A percentile compares a stretch with the other conserved stretches of the same genome.
Conservation (phyloP, 1,140 invertebrate genomes). For the Philopotamus ludificatus region DNA sequence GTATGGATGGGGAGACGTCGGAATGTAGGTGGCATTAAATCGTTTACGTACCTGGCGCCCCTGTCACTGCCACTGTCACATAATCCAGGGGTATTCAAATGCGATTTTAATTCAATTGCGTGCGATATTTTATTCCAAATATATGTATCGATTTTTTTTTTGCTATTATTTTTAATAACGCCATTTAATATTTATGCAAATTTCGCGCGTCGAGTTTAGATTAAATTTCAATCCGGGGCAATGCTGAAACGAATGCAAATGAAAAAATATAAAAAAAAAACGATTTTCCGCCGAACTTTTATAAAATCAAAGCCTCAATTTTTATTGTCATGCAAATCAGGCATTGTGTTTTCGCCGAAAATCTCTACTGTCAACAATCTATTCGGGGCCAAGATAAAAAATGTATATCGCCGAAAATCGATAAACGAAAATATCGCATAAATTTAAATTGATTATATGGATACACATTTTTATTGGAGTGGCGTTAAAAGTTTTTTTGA, state of each 20-base stretch:
- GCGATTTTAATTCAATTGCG: no score
- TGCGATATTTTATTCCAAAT: no score
- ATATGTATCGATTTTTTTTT: no score
- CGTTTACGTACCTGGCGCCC: no score
- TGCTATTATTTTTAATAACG: no score
- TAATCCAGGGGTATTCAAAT: no score
- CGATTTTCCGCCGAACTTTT: constrained; percentile 12
- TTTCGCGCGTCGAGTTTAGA: not conserved
- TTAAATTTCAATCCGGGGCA: not conserved
- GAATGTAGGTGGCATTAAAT: no score
- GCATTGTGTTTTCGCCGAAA: constrained; percentile 16
- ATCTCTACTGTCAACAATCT: not conserved
- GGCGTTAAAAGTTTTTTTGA: not conserved
- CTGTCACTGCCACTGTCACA: no score
- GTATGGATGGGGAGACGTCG: no score
- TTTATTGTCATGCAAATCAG: constrained; percentile 28
- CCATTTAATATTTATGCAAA: not conserved
- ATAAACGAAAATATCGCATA: not conserved
- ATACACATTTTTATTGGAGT: not conserved
- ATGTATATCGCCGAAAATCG: not conserved
- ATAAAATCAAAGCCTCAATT: constrained; percentile 20
- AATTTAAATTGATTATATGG: not conserved
- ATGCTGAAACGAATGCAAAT: constrained; percentile 18
- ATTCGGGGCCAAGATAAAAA: not conserved
- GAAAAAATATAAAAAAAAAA: no score